Percentiles rank a stretch among this genome's conserved stretches.
Conservation (phyloP, 2,797 vertebrate species). For the Pseudochaenichthys georgianus region DNA sequence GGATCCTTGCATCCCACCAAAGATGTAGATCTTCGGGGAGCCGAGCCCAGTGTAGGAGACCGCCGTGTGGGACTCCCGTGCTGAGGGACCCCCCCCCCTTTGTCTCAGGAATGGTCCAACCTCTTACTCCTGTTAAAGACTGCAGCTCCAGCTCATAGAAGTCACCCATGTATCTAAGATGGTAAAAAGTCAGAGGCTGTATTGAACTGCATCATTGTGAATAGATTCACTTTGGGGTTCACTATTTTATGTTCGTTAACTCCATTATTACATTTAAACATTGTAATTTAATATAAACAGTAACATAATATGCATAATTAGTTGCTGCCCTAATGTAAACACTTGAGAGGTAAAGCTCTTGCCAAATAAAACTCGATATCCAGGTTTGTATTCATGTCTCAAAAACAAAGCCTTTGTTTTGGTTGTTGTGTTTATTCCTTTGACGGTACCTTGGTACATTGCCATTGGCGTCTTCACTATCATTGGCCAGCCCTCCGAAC, state of each 20-base stretch:
- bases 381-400: background rate
- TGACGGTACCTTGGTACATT: constrained; percentile 91
- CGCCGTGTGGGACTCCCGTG: constrained; percentile 94
- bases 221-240: background rate
- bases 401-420: background rate
- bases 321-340: background rate
- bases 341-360: too few relatives aligned
- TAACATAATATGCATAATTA: background rate
- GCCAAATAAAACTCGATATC: background rate
- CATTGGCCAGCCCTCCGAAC: constrained; percentile 97
- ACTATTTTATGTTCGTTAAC: background rate
- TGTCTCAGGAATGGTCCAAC: constrained; percentile 93
- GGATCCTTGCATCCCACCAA: constrained; percentile 95
- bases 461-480: constrained; percentile 96
- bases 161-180: constrained; percentile 92
- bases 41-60: constrained; percentile 88
- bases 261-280: background rate
- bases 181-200: background rate
- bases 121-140: constrained; percentile 90
- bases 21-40: constrained; percentile 93
- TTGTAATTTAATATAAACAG: too few relatives aligned
- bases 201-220: background rate
- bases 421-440: background rate
- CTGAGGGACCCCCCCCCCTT: constrained; percentile 90
- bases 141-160: constrained; percentile 96